phyloP scores from a whole-genome alignment of 2,113 vertebrate genomes.

The Ameiurus melas region DNA sequence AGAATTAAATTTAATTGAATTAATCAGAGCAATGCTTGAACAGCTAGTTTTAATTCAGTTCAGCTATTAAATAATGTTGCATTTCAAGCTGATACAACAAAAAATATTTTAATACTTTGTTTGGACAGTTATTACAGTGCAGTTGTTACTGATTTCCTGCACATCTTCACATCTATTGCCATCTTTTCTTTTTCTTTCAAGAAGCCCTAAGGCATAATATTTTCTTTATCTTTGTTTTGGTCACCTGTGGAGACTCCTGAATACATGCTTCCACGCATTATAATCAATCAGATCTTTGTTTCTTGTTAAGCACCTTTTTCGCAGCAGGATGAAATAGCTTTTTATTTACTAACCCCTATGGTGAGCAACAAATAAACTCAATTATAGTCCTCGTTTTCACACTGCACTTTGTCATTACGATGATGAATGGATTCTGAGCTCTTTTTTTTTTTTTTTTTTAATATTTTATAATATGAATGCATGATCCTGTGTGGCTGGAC shows the following conservation, averaged over 20 bases:
- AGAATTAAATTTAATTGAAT: background rate
- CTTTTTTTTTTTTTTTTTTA: background rate
- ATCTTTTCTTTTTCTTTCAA: background rate
- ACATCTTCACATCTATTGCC: background rate
- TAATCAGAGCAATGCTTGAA: background rate
- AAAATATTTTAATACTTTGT: background rate
- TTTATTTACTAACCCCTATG: background rate
- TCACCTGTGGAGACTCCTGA: constrained; percentile 1
- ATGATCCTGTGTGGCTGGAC: background rate
- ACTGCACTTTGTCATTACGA: background rate
- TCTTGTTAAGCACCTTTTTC: background rate
- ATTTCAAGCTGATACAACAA: background rate
- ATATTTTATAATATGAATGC: background rate
- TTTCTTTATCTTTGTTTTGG: background rate
- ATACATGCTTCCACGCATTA: background rate
- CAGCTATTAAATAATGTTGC: background rate
- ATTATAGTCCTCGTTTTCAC: background rate
- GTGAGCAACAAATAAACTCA: background rate
- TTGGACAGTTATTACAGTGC: background rate
- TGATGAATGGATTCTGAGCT: background rate
- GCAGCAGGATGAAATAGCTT: background rate
- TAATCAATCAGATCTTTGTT: background rate
- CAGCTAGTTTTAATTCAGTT: background rate
- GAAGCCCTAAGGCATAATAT: background rate
- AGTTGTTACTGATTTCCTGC: background rate